Base-by-base conservation (phyloP, 2,888 invertebrate species). In the Drosophila dives region DNA sequence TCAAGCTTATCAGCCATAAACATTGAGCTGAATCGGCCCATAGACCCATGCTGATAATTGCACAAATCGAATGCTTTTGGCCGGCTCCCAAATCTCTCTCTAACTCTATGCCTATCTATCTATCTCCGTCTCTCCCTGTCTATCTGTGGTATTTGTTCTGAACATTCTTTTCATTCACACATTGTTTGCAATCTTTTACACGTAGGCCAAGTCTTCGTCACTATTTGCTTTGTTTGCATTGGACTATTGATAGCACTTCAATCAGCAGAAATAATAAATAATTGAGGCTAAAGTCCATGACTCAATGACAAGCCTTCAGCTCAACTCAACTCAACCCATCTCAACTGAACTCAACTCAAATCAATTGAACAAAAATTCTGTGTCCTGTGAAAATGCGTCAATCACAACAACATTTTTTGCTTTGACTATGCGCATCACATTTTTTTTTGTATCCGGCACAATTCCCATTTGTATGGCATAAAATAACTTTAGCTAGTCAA, bases 241-340 rank as follows among this genome's bases (percentile, higher is more conserved):
- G 64, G 60, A 78, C 80, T 84, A 84, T 84, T 84, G 83, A 84
- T 86, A 70, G 75, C 86, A 84, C 83, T 86, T 86, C 87, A 84
- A 84, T 84, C 87, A 73, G 70, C 85, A 78, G 72, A 84, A 84
- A 86, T 86, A 84, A 84, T 84, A 84, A 86, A 84, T 86, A 84
- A 84, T 84, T 84, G 80, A 86, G 87, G 82, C 86, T 84, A 86
- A 81, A 86, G 82, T 84, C 10, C 80, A 84, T 74, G 74, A 72
- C 79, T 71, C 75, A 71, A 76, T 66, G 65, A 65, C 69, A 66
- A 50, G 62, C 17, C 34, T 20, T 36, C 33, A 32, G 26, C 54
- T 40, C 51, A 12, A 40, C 20, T 56, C 36, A 38, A 42, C 34
- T 59, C 33, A 33, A 34, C 20, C 3, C 29, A 49, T 29, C 56